A percentile compares a stretch with the other conserved stretches of the same genome.
phyloP scores from a whole-genome alignment of 2,113 vertebrate genomes.

The Talpa occidentalis region DNA sequence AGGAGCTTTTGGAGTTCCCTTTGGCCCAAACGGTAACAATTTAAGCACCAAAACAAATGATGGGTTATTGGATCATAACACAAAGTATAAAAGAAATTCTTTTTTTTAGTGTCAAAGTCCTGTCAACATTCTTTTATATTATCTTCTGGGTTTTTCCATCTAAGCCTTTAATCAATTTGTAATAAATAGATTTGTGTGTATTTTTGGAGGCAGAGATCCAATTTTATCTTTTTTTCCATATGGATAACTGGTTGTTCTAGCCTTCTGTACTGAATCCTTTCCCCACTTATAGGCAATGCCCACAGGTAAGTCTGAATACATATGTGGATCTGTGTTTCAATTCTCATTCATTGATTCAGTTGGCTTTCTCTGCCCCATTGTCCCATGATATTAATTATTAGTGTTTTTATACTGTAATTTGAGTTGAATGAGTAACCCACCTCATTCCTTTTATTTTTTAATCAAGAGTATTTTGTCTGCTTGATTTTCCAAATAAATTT shows the following conservation, averaged over 20 bases:
- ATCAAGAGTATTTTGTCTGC: background rate
- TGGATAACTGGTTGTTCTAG: background rate
- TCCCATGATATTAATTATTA: background rate
- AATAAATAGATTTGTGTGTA: background rate
- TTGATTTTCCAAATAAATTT: slow-evolving; percentile 37
- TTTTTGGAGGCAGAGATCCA: background rate
- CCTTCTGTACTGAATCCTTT: background rate
- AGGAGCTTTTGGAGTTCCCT: background rate
- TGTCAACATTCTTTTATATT: background rate
- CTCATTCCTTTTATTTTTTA: background rate
- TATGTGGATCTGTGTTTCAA: background rate
- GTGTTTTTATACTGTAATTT: background rate
- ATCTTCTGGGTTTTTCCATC: background rate
- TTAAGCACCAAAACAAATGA: background rate
- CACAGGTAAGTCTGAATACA: background rate
- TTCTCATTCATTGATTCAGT: background rate
- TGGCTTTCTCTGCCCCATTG: background rate
- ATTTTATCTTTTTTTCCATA: background rate
- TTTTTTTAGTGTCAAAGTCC: background rate
- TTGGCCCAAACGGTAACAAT: background rate
- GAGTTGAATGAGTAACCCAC: background rate
- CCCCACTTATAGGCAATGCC: background rate
- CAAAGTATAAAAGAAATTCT: background rate
- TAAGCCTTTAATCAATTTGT: background rate
- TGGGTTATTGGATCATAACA: background rate